Base-by-base conservation (phyloP, 2,113 vertebrate species). In the Catagonus wagneri region DNA sequence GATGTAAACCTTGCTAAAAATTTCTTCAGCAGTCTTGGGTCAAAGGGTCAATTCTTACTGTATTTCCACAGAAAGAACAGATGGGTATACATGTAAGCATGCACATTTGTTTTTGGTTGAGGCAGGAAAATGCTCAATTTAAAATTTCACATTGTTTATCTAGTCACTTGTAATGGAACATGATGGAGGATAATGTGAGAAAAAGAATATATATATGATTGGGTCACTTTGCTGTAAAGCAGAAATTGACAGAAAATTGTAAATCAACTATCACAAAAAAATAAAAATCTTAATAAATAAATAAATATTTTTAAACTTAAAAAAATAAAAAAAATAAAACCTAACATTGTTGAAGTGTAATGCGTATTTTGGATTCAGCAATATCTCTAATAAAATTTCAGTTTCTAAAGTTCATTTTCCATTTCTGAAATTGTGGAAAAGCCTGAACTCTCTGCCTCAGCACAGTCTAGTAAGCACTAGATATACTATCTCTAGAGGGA, bases 351-450 rank as follows among this genome's bases (percentile, higher is more conserved):
- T 74, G 69, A 92, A 84, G 20, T 39, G 29, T 36, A 83, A 87
- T 14, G 6, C 11, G 6, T n/a, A 52, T 72, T 79, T 80, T 63
- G 2, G 60, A 66, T 75, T 87, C 44, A 92, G 9, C 36, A 36
- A 29, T 3, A 71, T 84, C 61, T 83, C 65, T 39, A 65, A 36
- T 88, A 63, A 86, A 83, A 81, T 12, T 66, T 83, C 7, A 69
- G 34, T 69, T 83, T 86, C 44, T 71, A 63, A 95, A 72, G 54
- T 56, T 92, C 14, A 63, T 63, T 86, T 78, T 72, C 17, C 76
- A 54, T 56, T 95, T 93, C 88, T 66, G 36, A 63, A 88, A 80
- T 44, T 94, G 25, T 90, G 68, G 76, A 76, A 90, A 92, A 88
- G 39, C 63, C 12, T 29, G 95, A 75, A 56, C 17, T 22, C 27